Evolutionary conservation across 2,113 vertebrate genomes (phyloP).

Genomic region (Aegotheles bennettii): DNA sequence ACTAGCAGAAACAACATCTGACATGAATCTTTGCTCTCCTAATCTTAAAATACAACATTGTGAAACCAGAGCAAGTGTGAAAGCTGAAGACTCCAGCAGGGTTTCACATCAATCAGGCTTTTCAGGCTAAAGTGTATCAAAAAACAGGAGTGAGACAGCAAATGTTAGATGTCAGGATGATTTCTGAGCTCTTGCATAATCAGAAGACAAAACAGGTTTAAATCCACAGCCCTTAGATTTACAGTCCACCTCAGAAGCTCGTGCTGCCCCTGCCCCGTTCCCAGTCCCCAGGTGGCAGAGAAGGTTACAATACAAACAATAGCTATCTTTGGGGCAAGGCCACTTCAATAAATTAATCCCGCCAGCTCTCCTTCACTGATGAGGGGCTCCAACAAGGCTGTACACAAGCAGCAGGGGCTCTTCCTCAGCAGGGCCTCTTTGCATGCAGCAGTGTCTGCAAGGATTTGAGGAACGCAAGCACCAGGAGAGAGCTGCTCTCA

Average conservation of each 20-base stretch:
- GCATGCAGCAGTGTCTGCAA: neutral
- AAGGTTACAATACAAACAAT: neutral
- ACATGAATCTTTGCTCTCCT: slow-evolving; percentile 11
- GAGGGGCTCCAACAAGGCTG: neutral
- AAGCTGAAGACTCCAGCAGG: neutral
- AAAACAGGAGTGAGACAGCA: neutral
- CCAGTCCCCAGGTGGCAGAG: neutral
- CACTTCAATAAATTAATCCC: neutral
- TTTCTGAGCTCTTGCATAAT: neutral
- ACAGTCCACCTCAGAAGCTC: neutral
- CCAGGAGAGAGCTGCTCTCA: accelerated
- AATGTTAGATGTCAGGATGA: neutral
- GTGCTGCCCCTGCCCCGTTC: neutral
- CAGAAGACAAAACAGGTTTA: neutral
- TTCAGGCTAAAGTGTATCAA: neutral
- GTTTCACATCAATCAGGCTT: neutral
- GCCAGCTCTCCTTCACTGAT: neutral
- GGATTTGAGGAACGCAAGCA: neutral
- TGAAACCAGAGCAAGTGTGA: slow-evolving; percentile 47
- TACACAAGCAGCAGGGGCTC: neutral
- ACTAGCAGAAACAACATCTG: neutral
- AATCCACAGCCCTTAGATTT: neutral
- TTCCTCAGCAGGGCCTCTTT: neutral
- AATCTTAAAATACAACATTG: slow-evolving; percentile 22
- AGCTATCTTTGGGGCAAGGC: neutral